Evolutionary conservation across 2,797 vertebrate species (phyloP).

Genomic region (Hylomyscus alleni): DNA sequence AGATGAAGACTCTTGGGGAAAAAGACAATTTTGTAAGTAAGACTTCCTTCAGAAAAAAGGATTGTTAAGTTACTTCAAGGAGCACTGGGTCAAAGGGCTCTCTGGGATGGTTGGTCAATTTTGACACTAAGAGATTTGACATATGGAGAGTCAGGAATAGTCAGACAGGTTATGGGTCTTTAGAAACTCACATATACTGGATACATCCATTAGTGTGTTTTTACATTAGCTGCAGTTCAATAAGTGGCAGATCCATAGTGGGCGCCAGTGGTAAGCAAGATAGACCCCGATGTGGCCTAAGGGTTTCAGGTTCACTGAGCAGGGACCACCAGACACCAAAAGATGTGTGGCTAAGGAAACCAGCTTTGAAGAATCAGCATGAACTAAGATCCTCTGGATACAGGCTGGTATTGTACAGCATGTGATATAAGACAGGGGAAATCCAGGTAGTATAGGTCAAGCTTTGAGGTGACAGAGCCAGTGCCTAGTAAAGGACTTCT

Average conservation of each 20-base stretch:
- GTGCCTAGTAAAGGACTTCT: neutral
- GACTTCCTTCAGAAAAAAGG: neutral
- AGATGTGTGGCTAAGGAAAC: neutral
- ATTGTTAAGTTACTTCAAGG: neutral
- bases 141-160: neutral
- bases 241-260: neutral
- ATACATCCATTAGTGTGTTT: neutral
- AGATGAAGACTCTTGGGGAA: neutral
- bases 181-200: neutral
- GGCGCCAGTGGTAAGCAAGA: neutral
- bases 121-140: neutral
- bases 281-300: fast-evolving
- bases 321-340: neutral
- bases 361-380: neutral
- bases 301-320: neutral
- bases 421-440: neutral
- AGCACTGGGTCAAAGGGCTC: neutral
- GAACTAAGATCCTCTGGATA: neutral
- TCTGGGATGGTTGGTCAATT: neutral
- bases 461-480: neutral
- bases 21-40: neutral
- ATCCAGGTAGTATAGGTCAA: neutral
- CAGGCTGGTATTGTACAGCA: too few species aligned
- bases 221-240: neutral
- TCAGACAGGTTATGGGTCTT: neutral